Evolutionary conservation across 2,797 vertebrate species (phyloP), one percentile per base, ranked within the genome.

Genomic region (Iguana delicatissima): DNA sequence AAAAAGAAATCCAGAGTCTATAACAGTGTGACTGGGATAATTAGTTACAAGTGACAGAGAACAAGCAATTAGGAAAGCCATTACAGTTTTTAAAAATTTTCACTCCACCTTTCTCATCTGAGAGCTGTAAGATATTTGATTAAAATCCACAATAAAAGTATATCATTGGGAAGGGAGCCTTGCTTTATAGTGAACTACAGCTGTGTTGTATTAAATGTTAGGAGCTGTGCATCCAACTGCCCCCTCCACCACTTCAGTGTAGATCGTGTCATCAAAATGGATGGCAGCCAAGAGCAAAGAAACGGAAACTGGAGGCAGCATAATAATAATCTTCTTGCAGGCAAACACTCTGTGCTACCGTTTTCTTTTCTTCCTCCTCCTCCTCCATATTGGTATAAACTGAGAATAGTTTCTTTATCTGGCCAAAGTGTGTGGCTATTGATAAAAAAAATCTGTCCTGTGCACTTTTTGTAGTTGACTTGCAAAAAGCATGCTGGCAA

Each of bases 1-100:
- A 13, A 73, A 69, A 80, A 88, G 94, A 94, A 94, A 85, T 0
- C 0, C 83, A 92, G 87, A 85, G 74, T 86, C 81, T 91, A 62
- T 74, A 87, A 74, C 62, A 57, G 80, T 91, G 91, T 52, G 62
- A 84, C 91, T 91, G 80, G 64, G 79, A 79, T 95, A 95, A 96
- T 96, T 95, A 95, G 95, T 93, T 95, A 90, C 92, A 91, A 95
- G 90, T 93, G 93, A 95, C 92, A 93, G 85, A 91, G 93, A 96
- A 94, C 92, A 94, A 92, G 93, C 94, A 93, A 93, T 96, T 94
- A 94, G 91, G 93, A 94, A 92, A 95, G 84, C 50, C 93, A 90
- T 95, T 94, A 91, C 69, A 87, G 89, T 90, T 90, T 79, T 46
- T 50, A 29, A 79, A 79, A 50, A 26, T 24, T 29, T 46, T 74